phyloP scores from a whole-genome alignment of 2,888 invertebrate genomes.

The Heterodera filipjevi region DNA sequence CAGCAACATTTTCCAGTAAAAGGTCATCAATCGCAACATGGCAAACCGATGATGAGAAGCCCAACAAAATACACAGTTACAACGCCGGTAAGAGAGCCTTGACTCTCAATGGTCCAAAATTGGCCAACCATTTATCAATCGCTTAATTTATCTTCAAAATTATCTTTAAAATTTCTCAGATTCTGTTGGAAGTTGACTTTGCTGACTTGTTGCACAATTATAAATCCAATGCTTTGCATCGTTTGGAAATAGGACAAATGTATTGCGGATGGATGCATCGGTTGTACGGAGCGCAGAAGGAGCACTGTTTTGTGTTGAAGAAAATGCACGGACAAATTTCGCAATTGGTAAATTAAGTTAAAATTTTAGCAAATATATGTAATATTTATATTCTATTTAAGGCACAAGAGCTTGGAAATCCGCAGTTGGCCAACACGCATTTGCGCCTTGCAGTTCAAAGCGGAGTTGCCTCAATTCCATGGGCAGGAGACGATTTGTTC shows the following conservation, averaged over 20 bases:
- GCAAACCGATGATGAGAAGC: background rate
- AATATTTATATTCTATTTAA: background rate
- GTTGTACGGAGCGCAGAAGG: conserved; percentile 25
- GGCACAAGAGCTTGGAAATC: conserved; percentile 19
- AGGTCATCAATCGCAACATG: conserved; percentile 8
- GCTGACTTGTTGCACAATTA: conserved; percentile 13
- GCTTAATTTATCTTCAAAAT: no score
- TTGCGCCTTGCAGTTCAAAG: background rate
- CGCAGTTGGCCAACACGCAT: conserved; percentile 20
- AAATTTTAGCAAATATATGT: background rate
- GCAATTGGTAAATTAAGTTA: background rate
- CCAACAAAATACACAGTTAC: background rate
- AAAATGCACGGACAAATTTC: conserved; percentile 25
- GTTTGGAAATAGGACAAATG: conserved; percentile 40
- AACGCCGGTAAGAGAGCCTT: conserved; percentile 3
- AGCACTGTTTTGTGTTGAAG: conserved; percentile 20
- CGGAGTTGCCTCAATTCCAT: background rate
- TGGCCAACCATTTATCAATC: no score
- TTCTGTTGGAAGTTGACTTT: conserved; percentile 27
- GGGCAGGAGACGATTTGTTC: background rate
- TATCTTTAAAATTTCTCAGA: no score
- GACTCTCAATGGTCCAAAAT: no score
- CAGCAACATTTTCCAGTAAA: conserved; percentile 1
- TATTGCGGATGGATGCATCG: conserved; percentile 36
- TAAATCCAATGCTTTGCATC: conserved; percentile 26